Percentiles rank a stretch among this genome's conserved stretches.
These are phyloP conservation scores for Eupithecia pulchellata DNA, from an alignment of 2,888 invertebrate genomes.

Conservation along the genomic window DNA sequence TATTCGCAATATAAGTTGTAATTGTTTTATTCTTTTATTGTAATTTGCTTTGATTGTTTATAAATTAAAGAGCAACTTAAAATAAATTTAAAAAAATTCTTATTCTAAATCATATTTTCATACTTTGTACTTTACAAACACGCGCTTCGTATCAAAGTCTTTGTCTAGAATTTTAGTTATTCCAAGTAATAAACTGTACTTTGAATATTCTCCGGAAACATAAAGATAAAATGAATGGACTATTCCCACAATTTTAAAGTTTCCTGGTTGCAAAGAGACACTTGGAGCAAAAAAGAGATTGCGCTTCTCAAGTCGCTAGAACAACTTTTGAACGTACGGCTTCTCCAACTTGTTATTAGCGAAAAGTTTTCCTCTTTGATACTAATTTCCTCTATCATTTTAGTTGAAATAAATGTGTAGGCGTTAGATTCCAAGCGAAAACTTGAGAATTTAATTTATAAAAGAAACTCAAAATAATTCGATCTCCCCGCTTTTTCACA, in stretches of 20 bases:
- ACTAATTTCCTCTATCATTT: conserved; percentile 44
- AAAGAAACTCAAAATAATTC: too few relatives aligned
- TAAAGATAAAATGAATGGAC: conserved; percentile 36
- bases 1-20: too few relatives aligned
- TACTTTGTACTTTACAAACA: background rate
- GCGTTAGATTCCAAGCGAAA: background rate
- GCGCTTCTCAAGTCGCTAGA: conserved; percentile 41
- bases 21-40: too few relatives aligned
- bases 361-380: conserved; percentile 47
- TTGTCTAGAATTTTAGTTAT: background rate
- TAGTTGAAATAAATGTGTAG: conserved; percentile 30
- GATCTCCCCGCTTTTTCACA: too few relatives aligned
- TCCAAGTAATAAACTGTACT: conserved; percentile 17
- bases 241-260: conserved; percentile 33
- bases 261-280: conserved; percentile 37
- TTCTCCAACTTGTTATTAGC: conserved; percentile 53
- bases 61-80: too few relatives aligned
- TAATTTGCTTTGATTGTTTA: too few relatives aligned
- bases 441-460: background rate
- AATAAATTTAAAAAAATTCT: too few relatives aligned
- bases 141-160: background rate
- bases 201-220: conserved; percentile 21
- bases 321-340: conserved; percentile 31
- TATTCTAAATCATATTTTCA: background rate
- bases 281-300: conserved; percentile 51